Base-by-base conservation (phyloP, 2,113 vertebrate species). In the Lepisosteus oculatus region DNA sequence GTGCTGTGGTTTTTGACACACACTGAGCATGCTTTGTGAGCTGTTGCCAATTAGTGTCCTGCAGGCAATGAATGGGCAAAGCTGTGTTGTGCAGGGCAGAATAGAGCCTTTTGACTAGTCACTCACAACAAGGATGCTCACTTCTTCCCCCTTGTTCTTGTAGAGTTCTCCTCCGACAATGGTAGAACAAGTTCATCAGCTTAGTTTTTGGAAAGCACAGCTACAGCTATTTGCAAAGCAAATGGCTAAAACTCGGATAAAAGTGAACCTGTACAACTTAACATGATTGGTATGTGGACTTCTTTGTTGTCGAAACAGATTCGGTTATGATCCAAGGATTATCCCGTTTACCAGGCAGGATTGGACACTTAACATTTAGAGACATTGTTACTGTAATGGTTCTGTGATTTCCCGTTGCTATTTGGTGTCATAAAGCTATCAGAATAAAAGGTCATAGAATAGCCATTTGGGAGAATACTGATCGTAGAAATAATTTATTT, bases 31-130 rank as follows among this genome's bases (percentile, higher is more conserved):
- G 62, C 55, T 14, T 29, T 61, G 67, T 70, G 42, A 12, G 69
- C 43, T 12, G 17, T 17, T 42, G 68, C 70, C 75, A 80, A 82
- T 82, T 82, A 82, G 43, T n/a, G 61, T 55, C 6, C 29, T 43
- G 62, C 51, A 65, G 61, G 44, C 57, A 15, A 1, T 51, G 47
- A 51, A 12, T 6, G 61, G 15, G 43, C 55, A 61, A 70, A 61
- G 70, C 44, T 41, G 8, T 74, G 78, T 76, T 67, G 65, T 61
- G 67, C 69, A 43, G 43, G 14, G 54, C 55, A 55, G 51, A 68
- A 55, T 29, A 72, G 47, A 47, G 72, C 51, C 72, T 12, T 66
- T 70, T 64, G 47, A 47, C 65, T 57, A 67, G 76, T 77, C 70
- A 67, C 57, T 75, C 70, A 77, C 75, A 78, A 72, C 70, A 12